A percentile compares a stretch with the other conserved stretches of the same genome.
phyloP scores from a whole-genome alignment of 2,888 invertebrate genomes.

The Brachypalpus laphriformis region DNA sequence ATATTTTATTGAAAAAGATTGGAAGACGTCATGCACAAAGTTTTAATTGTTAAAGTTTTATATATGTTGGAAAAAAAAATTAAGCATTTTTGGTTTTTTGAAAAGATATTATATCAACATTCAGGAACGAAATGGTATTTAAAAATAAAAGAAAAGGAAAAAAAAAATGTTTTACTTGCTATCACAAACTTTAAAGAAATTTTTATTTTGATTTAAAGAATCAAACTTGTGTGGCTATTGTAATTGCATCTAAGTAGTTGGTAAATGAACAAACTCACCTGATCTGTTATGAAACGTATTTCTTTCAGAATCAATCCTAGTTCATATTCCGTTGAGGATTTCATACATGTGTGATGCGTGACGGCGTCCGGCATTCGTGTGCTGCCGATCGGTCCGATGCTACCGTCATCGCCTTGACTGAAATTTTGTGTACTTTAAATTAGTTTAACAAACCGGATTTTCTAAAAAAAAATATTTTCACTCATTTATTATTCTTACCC shows the following conservation, averaged over 20 bases:
- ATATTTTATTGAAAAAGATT: background rate
- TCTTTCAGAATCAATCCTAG: constrained; percentile 97
- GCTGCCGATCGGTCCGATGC: constrained; percentile 85
- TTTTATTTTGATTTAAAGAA: background rate
- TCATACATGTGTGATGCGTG: constrained; percentile 92
- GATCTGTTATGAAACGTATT: constrained; percentile 95
- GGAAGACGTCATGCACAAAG: background rate
- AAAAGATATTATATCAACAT: no score
- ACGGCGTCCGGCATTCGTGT: constrained; percentile 89
- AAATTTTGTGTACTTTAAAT: constrained; percentile 24
- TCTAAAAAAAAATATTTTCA: background rate
- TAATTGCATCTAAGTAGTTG: constrained; percentile 8
- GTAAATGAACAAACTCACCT: constrained; percentile 84
- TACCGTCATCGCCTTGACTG: constrained; percentile 83
- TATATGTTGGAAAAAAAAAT: background rate
- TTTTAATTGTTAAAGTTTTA: background rate
- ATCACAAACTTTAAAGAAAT: background rate
- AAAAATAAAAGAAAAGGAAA: background rate
- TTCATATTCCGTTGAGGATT: constrained; percentile 93
- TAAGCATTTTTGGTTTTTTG: no score
- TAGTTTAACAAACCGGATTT: constrained; percentile 79
- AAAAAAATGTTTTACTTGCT: constrained; percentile 15
- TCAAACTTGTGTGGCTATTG: background rate
- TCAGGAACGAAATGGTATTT: background rate
- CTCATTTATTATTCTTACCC: constrained; percentile 83